These are phyloP conservation scores for Porites divaricata DNA, from an alignment of 92 coral and sea anemone genomes.

Conservation along the genomic window DNA sequence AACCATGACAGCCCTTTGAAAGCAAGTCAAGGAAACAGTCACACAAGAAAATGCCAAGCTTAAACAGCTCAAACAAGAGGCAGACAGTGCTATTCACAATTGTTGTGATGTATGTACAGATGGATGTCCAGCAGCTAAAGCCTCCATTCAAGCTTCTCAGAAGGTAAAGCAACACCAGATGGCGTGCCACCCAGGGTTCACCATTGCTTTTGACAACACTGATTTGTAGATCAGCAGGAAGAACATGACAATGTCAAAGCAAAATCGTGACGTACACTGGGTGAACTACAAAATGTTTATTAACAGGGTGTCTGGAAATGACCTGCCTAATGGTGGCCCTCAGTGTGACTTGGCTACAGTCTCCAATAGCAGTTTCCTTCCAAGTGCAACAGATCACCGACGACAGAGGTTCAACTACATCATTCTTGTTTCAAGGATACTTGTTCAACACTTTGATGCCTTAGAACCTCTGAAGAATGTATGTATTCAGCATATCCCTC, in stretches of 20 bases:
- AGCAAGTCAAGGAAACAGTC: background rate
- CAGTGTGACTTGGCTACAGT: slow-evolving; percentile 41
- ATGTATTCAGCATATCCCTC: slow-evolving; percentile 58
- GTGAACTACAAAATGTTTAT: slow-evolving; percentile 65
- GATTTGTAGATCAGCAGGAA: slow-evolving; percentile 22
- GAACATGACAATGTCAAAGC: slow-evolving; percentile 51
- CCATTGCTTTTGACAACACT: slow-evolving; percentile 52
- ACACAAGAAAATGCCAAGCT: slow-evolving; percentile 15
- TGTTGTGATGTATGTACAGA: background rate
- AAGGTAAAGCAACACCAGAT: background rate
- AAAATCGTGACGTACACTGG: slow-evolving; percentile 73
- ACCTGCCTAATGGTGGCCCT: slow-evolving; percentile 28
- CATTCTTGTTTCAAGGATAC: slow-evolving; percentile 33
- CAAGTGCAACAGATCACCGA: slow-evolving; percentile 44
- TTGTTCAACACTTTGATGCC: slow-evolving; percentile 48
- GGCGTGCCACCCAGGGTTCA: slow-evolving; percentile 58
- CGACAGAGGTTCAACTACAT: slow-evolving; percentile 34
- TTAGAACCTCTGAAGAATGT: slow-evolving; percentile 56
- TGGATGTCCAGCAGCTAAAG: background rate
- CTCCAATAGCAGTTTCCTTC: slow-evolving; percentile 42
- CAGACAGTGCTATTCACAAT: background rate
- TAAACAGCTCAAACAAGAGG: slow-evolving; percentile 19
- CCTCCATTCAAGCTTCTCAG: background rate
- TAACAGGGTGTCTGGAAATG: slow-evolving; percentile 63
- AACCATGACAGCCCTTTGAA: slow-evolving; percentile 28